Percentiles rank a stretch among this genome's conserved stretches.
Conservation (phyloP, 2,113 vertebrate genomes). For the Malaclemys terrapin region DNA sequence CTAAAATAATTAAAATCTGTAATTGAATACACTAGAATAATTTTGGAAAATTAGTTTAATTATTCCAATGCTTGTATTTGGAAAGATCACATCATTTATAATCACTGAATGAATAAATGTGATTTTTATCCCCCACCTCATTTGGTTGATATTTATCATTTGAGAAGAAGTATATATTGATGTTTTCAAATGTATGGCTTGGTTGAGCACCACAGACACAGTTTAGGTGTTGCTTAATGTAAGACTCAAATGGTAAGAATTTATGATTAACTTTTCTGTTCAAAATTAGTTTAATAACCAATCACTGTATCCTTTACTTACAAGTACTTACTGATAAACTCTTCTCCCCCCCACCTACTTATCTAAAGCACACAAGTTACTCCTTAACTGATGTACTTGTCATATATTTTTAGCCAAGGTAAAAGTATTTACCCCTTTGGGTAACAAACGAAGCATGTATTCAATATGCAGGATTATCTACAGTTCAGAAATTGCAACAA, state of each 20-base stretch:
- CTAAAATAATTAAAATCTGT: constrained; percentile 84
- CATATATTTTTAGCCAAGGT: neutral
- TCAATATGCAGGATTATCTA: neutral
- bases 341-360: neutral
- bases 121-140: constrained; percentile 5
- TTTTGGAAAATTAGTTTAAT: constrained; percentile 83
- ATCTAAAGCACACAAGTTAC: neutral
- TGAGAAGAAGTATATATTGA: constrained; percentile 3
- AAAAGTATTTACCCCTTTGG: neutral
- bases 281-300: neutral
- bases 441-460: rapidly evolving
- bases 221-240: neutral
- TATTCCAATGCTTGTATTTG: constrained; percentile 79
- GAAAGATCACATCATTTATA: constrained; percentile 77
- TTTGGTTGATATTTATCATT: constrained; percentile 43
- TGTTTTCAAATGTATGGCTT: neutral
- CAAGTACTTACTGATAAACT: neutral
- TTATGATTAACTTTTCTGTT: neutral
- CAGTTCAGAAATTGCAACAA: neutral
- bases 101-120: constrained; percentile 69
- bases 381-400: neutral
- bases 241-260: neutral
- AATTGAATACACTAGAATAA: constrained; percentile 85
- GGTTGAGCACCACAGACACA: neutral
- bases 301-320: neutral